Evolutionary conservation across 2,888 invertebrate species (phyloP), one percentile per base, ranked within the genome.

Genomic region (Tetropium fuscum): DNA sequence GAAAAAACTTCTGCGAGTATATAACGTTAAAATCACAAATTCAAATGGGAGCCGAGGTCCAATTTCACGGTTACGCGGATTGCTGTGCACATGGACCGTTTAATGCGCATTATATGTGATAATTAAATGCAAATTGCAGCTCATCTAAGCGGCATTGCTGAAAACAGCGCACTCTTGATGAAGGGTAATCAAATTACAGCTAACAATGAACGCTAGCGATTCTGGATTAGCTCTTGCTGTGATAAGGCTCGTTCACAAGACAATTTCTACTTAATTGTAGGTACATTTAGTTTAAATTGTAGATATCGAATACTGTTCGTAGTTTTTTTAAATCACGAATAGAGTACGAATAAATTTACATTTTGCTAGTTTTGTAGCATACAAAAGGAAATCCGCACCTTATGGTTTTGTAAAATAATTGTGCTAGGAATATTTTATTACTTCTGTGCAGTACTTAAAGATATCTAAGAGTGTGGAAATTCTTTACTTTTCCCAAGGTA

Each of bases 41-140:
- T 75, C 76, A 78, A 78, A 78, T 77, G 72, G 69, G 67, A 71
- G 64, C 60, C 67, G 72, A 48, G 75, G 74, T 75, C 75, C 77
- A 75, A 80, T 80, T 80, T 80, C 78, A 79, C 79, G 78, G 76
- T 76, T 71, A 72, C 74, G 71, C 75, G 76, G 71, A 72, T 72
- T 73, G 72, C 74, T 68, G 69, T 67, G 76, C 73, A 72, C 73
- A 73, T 73, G 72, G 73, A 66, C 73, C 75, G 78, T 78, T 79
- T 79, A 79, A 79, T 80, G 77, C 80, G 80, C 79, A 80, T 81
- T 81, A 81, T 81, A 81, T 81, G 81, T 81, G 81, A 81, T 81
- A 80, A 81, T 81, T 80, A 81, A 80, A 81, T 81, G 81, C 80
- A 81, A 81, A 81, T 81, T 81, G 80, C 74, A 79, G 80, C 78